Evolutionary conservation across 2,888 invertebrate genomes (phyloP), one percentile per base, ranked within the genome.

Genomic region (Coleophora deauratella): DNA sequence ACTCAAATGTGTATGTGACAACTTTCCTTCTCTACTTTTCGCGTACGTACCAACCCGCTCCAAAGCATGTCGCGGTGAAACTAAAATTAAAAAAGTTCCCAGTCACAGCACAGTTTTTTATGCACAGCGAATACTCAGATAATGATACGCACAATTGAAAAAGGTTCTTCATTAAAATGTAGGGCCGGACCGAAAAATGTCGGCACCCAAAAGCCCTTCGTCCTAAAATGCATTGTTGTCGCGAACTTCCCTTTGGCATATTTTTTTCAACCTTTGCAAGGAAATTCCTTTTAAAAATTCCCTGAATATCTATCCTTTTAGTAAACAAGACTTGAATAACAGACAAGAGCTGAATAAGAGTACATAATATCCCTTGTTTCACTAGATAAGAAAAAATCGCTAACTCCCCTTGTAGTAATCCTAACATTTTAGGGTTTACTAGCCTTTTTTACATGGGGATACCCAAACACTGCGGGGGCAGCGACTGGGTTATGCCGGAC

Each of bases 91-190:
- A 64, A 49, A 62, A 58, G 49, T 55, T 57, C 45, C 35, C 47
- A 14, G 47, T 50, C 46, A 47, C 44, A 47, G 42, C 48, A 51
- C 45, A 37, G 40, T 54, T 57, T n/a, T 55, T 55, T 47, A 59
- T 55, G 48, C 45, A 46, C 51, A 54, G 44, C 46, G 49, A 56
- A 61, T 50, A 46, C 50, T 55, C 45, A 46, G 42, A 52, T 58
- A 62, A 66, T 60, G 57, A 61, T 57, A 51, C 44, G 41, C 45
- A 53, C 57, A 56, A 57, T 58, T 57, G 50, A 57, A 59, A 58
- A 55, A 49, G 54, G 35, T 51, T 55, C 57, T 59, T 60, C 55
- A 62, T 64, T 59, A 59, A 60, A 62, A 61, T 49, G 39, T 55
- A 47, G 48, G 46, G 38, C 48, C 40, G 21, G 21, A 21, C 21